phyloP scores from a whole-genome alignment of 2,888 invertebrate species.

The Chalcosyrphus nemorum region DNA sequence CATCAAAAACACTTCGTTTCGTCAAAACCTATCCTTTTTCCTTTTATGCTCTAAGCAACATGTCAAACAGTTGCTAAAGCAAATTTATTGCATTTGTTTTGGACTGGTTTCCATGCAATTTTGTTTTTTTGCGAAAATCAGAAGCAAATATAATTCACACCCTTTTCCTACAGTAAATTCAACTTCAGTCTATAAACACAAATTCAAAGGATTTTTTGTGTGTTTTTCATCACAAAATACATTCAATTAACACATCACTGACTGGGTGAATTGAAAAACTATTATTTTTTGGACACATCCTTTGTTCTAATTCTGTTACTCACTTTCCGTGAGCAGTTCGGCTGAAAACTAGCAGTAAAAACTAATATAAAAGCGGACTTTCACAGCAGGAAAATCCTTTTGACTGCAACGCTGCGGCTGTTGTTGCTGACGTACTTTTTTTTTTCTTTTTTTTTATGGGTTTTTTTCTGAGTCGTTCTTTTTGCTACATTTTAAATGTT shows the following conservation, averaged over 20 bases:
- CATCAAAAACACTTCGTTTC: too few relatives aligned
- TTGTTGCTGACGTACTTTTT: conserved; percentile 6
- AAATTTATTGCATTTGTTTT: too few relatives aligned
- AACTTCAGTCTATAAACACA: background rate
- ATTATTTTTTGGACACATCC: conserved; percentile 34
- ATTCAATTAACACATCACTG: conserved; percentile 47
- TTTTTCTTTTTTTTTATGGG: background rate
- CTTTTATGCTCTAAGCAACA: too few relatives aligned
- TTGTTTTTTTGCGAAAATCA: background rate
- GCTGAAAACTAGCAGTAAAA: background rate
- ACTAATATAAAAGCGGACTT: conserved; percentile 20
- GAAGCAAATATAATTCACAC: background rate
- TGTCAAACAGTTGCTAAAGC: too few relatives aligned
- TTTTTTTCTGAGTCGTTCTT: background rate
- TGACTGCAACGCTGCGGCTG: conserved; percentile 26
- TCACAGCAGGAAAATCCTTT: conserved; percentile 28
- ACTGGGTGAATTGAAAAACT: conserved; percentile 28
- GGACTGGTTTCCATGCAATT: background rate
- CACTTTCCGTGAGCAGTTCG: background rate
- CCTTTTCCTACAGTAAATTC: background rate
- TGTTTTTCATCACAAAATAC: conserved; percentile 14
- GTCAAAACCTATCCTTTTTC: too few relatives aligned
- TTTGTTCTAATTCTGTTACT: conserved; percentile 6
- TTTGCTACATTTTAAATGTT: conserved; percentile 19
- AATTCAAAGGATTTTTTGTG: too few relatives aligned